Evolutionary conservation across 2,888 invertebrate genomes (phyloP).

Genomic region (Blastobasis lacticolella): DNA sequence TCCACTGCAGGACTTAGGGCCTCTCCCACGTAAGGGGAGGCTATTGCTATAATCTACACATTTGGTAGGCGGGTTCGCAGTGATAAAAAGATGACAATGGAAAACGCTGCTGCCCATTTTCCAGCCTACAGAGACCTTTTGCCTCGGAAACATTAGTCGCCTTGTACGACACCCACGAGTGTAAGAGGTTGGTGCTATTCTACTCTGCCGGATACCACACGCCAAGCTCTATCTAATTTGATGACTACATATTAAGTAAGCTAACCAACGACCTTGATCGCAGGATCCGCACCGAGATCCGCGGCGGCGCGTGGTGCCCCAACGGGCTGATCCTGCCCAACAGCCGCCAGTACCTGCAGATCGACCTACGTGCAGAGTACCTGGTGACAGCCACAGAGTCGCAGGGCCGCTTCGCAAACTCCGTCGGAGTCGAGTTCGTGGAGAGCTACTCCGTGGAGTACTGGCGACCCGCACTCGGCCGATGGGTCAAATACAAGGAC

Average conservation of each 20-base stretch:
- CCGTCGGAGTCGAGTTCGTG: constrained; percentile 91
- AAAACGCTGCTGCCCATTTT: too few relatives aligned
- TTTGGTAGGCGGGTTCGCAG: too few relatives aligned
- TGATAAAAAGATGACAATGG: too few relatives aligned
- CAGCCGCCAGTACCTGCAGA: constrained; percentile 87
- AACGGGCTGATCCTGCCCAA: constrained; percentile 83
- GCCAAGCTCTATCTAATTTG: too few relatives aligned
- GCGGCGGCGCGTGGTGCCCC: constrained; percentile 96
- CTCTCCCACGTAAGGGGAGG: too few relatives aligned
- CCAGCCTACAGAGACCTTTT: too few relatives aligned
- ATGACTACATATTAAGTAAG: background rate
- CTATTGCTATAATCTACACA: too few relatives aligned
- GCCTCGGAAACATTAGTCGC: too few relatives aligned
- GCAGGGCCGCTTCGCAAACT: constrained; percentile 93
- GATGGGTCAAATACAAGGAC: constrained; percentile 88
- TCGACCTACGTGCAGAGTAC: constrained; percentile 83
- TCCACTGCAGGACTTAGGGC: too few relatives aligned
- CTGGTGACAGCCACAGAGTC: constrained; percentile 90
- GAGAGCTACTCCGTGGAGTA: constrained; percentile 89
- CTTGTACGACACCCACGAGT: too few relatives aligned
- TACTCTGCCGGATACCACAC: too few relatives aligned
- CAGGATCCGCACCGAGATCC: constrained; percentile 89
- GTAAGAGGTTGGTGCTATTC: too few relatives aligned
- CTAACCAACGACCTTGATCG: background rate
- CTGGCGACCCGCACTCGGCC: constrained; percentile 78